Evolutionary conservation across 2,113 vertebrate genomes (phyloP).

Genomic region (Nothoprocta pentlandii): DNA sequence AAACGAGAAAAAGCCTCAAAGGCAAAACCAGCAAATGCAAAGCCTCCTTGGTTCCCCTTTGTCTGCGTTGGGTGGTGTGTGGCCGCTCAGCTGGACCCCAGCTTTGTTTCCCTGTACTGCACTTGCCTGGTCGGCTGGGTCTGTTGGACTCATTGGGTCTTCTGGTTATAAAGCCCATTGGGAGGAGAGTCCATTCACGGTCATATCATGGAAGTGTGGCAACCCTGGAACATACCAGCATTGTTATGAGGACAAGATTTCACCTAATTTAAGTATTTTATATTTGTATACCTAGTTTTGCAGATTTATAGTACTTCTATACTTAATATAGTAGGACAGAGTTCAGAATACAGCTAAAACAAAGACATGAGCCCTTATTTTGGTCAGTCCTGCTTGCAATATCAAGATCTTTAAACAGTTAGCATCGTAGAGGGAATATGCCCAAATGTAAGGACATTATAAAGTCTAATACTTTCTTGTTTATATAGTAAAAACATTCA

Average conservation of each 20-base stretch:
- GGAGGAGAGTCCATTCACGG: neutral
- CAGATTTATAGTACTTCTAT: neutral
- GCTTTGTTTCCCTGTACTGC: neutral
- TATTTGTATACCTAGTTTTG: neutral
- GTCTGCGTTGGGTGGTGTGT: neutral
- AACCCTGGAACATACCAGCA: neutral
- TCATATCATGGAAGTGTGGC: fast-evolving
- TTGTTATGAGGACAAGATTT: neutral
- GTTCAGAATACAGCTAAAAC: neutral
- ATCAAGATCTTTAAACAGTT: neutral
- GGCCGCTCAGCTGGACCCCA: neutral
- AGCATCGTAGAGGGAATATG: neutral
- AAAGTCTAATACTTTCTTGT: neutral
- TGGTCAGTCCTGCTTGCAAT: neutral
- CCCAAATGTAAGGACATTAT: neutral
- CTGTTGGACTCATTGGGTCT: neutral
- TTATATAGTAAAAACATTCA: neutral
- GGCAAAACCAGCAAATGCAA: neutral
- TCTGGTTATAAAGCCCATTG: neutral
- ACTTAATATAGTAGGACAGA: neutral
- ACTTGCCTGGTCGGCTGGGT: neutral
- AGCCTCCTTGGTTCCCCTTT: neutral
- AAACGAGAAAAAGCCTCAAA: neutral
- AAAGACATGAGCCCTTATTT: neutral
- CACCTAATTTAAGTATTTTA: neutral